A percentile compares a stretch with the other conserved stretches of the same genome.
Conservation (phyloP, 2,888 invertebrate species). For the Metellina segmentata region DNA sequence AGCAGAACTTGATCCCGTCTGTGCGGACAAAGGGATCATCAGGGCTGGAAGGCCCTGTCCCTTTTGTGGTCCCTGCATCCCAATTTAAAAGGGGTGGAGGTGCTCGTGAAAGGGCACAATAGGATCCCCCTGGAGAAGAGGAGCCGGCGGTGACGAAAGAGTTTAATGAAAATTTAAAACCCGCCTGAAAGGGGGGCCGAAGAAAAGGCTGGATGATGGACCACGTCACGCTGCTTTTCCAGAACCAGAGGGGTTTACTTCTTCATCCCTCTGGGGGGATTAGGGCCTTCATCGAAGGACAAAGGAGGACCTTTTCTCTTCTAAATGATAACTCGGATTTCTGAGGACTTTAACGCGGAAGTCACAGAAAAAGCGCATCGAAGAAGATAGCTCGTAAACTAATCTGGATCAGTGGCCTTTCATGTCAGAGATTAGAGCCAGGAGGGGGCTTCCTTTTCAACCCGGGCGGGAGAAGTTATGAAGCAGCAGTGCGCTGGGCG, state of each 20-base stretch:
- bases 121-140: conserved; percentile 13
- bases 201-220: conserved; percentile 53
- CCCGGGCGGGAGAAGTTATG: conserved; percentile 48
- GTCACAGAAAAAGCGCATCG: conserved; percentile 42
- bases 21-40: conserved; percentile 66
- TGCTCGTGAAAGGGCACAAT: neutral
- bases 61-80: conserved; percentile 43
- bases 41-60: conserved; percentile 50
- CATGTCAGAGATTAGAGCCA: conserved; percentile 65
- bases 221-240: conserved; percentile 55
- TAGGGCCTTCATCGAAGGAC: conserved; percentile 40
- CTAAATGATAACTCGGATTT: conserved; percentile 41
- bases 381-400: conserved; percentile 75
- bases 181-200: conserved; percentile 19
- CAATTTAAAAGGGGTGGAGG: conserved; percentile 44
- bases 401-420: conserved; percentile 73
- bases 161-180: conserved; percentile 77
- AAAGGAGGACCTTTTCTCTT: neutral
- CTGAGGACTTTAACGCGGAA: conserved; percentile 71
- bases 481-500: conserved; percentile 39
- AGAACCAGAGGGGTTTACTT: conserved; percentile 31
- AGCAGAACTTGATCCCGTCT: conserved; percentile 71
- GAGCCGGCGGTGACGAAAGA: conserved; percentile 71
- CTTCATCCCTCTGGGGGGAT: conserved; percentile 3
- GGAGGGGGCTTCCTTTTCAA: conserved; percentile 36